Base-by-base conservation (phyloP, 2,888 invertebrate genomes). In the Camptogramma bilineatum region DNA sequence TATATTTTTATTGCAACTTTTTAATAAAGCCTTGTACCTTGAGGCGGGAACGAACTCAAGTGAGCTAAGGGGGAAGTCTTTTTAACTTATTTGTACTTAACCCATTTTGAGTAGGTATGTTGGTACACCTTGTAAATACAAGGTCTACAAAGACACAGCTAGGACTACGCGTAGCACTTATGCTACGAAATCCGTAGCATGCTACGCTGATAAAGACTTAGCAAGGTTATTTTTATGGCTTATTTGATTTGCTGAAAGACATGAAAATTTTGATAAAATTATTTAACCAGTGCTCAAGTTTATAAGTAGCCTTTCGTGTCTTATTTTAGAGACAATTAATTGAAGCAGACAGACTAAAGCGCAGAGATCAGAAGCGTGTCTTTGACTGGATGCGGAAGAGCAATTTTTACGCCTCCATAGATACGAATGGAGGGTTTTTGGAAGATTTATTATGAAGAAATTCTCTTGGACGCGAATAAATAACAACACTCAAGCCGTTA, bases 381-480 rank as follows among this genome's bases (percentile, higher is more conserved):
- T 70, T 67, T 67, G 68, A 67, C 53, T 55, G 63, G 64, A 60
- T 50, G 69, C 67, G 67, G 62, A 62, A 65, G 60, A 73, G 72
- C 74, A 72, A 75, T 78, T 77, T 76, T 72, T 75, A 74, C 75
- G 77, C 76, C 54, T 64, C 69, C 66, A 51, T 57, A 62, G 60
- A 72, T 74, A 66, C 64, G 69, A 77, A 75, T 69, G 46, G 64
- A 62, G 57, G 67, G 60, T 71, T 69, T 58, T 78, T 73, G 69
- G 67, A 67, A 77, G 71, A 77, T 71, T 75, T 70, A 55, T 70
- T 50, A 63, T 71, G 62, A 69, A 55, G 72, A 76, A 74, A 67
- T 67, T 65, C 69, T 64, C 70, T 71, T 18, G 48, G 39, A 53
- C 34, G 47, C n/a, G 21, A 60, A 54, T 53, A 53, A 53, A 59